Evolutionary conservation across 92 coral and sea anemone genomes (phyloP).

Genomic region (Palythoa heliodiscus): DNA sequence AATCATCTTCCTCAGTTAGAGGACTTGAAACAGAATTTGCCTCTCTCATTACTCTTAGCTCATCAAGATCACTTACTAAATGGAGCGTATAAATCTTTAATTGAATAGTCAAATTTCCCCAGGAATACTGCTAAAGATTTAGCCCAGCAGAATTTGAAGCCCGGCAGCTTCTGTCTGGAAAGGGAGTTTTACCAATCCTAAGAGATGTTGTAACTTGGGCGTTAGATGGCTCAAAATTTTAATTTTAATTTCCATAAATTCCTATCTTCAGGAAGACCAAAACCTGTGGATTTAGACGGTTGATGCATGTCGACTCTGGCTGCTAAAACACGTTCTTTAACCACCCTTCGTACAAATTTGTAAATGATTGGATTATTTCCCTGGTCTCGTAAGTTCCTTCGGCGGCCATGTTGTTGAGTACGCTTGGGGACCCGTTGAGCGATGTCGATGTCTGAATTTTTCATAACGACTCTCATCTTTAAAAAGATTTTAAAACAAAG

Average conservation of each 20-base stretch:
- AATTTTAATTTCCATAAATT: conserved; percentile 17
- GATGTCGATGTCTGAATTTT: too few species aligned
- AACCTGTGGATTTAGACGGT: background rate
- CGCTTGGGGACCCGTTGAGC: too few species aligned
- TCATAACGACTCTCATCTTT: too few species aligned
- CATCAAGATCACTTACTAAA: background rate
- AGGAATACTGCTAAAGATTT: conserved; percentile 14
- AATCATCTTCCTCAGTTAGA: background rate
- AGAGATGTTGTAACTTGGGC: conserved; percentile 44
- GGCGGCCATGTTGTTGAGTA: too few species aligned
- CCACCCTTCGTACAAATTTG: too few species aligned
- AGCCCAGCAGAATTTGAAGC: conserved; percentile 13
- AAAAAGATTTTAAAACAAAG: too few species aligned
- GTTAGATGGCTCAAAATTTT: conserved; percentile 41
- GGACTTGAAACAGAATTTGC: background rate
- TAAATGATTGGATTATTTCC: too few species aligned
- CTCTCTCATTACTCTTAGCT: background rate
- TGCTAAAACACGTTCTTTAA: conserved; percentile 6
- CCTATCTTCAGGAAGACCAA: too few species aligned
- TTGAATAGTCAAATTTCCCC: conserved; percentile 37
- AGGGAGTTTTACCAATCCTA: conserved; percentile 9
- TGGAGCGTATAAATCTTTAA: background rate
- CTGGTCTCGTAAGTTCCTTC: too few species aligned
- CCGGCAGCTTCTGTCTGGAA: background rate
- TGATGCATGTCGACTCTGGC: background rate